phyloP scores from a whole-genome alignment of 2,113 vertebrate genomes.

The Pituophis catenifer region DNA sequence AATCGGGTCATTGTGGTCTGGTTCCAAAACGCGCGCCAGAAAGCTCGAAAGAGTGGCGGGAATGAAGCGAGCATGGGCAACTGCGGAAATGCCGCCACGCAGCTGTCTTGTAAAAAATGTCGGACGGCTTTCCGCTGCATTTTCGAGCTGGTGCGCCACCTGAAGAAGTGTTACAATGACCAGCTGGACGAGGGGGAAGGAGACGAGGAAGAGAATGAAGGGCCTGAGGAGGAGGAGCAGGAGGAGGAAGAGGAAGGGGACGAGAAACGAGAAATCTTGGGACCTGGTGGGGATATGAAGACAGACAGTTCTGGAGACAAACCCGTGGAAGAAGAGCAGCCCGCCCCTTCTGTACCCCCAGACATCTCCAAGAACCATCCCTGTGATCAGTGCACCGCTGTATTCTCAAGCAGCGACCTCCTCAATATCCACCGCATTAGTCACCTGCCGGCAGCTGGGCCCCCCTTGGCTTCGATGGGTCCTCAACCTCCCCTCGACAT shows the following conservation, averaged over 20 bases:
- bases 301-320: conserved; percentile 31
- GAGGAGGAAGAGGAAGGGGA: conserved; percentile 30
- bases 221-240: conserved; percentile 39
- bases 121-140: conserved; percentile 54
- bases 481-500: conserved; percentile 32
- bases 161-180: conserved; percentile 67
- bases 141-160: conserved; percentile 67
- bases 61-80: conserved; percentile 36
- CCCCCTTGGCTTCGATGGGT: conserved; percentile 6
- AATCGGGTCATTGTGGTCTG: conserved; percentile 69
- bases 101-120: conserved; percentile 61
- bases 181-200: conserved; percentile 50
- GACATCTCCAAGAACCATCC: neutral
- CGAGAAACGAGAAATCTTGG: neutral
- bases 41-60: conserved; percentile 61
- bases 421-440: neutral
- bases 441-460: neutral
- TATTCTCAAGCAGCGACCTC: conserved; percentile 27
- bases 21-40: conserved; percentile 74
- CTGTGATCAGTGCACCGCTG: conserved; percentile 54
- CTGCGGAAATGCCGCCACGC: neutral
- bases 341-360: neutral
- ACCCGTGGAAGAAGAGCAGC: conserved; percentile 18
- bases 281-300: conserved; percentile 5
- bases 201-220: conserved; percentile 47